A percentile compares a stretch with the other conserved stretches of the same genome.
Evolutionary conservation across 2,797 vertebrate species (phyloP).

Genomic region (Labeo calbasu): DNA sequence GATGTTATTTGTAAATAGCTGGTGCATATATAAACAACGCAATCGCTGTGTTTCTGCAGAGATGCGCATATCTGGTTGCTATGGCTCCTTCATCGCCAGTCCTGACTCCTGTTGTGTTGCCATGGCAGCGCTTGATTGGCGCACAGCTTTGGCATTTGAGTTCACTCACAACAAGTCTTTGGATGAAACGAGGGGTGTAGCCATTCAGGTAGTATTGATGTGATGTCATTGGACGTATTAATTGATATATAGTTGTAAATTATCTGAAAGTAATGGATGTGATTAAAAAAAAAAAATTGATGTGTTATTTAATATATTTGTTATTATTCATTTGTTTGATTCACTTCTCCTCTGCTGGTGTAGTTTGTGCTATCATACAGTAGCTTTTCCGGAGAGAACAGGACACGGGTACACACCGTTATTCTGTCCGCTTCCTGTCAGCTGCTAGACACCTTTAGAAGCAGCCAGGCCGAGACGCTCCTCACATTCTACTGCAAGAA

Average conservation of each 20-base stretch:
- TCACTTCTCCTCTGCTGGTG: not conserved
- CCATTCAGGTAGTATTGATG: slow-evolving; percentile 72
- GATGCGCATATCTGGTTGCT: slow-evolving; percentile 77
- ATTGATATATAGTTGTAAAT: not conserved
- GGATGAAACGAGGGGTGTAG: slow-evolving; percentile 73
- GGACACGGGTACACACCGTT: slow-evolving; percentile 76
- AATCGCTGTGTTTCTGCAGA: slow-evolving; percentile 63
- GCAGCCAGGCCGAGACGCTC: slow-evolving; percentile 79
- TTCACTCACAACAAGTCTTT: slow-evolving; percentile 73
- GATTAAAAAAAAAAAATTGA: not conserved
- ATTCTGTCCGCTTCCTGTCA: slow-evolving; percentile 72
- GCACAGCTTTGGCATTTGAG: slow-evolving; percentile 76
- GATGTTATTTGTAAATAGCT: slow-evolving; percentile 27
- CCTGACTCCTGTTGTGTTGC: slow-evolving; percentile 65
- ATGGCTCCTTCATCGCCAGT: slow-evolving; percentile 72
- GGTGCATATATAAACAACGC: not conserved
- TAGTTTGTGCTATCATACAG: slow-evolving; percentile 77
- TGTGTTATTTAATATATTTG: not conserved
- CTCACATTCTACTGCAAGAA: slow-evolving; percentile 83
- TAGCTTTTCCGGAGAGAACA: slow-evolving; percentile 68
- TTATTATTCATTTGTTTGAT: not conserved
- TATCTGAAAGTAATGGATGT: not conserved
- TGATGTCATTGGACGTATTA: not conserved
- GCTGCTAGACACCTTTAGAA: slow-evolving; percentile 77
- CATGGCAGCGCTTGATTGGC: slow-evolving; percentile 74